Base-by-base conservation (phyloP, 2,113 vertebrate species). In the Apodemus sylvaticus region DNA sequence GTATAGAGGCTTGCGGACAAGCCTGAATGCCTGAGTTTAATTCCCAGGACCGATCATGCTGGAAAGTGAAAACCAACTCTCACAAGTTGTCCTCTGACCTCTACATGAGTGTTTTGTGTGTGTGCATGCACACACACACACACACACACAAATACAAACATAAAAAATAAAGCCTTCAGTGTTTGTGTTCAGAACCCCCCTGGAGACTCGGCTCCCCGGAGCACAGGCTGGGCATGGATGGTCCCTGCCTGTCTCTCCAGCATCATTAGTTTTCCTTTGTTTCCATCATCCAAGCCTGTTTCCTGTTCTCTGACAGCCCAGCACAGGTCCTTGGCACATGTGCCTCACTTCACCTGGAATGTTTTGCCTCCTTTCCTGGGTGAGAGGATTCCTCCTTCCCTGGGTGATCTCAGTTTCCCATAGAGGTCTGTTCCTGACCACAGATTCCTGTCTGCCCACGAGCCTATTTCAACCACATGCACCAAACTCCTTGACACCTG, bases 321-420 rank as follows among this genome's bases (percentile, higher is more conserved):
- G 8, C 11, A 48, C 0, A 9, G 39, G 34, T 3, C 62, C 68
- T 89, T 45, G 22, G 83, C 71, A 3, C 36, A 0, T 13, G 8
- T 48, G 74, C 7, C 4, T 26, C 9, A 19, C 42, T 87, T 87
- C 79, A 26, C 51, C 17, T 4, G 19, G 29, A 45, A 42, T 3
- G 12, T 13, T 62, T 48, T 36, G 3, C 13, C 22, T 36, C 36
- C 10, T 31, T 20, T 24, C 36, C 60, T 58, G 39, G 11, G 26
- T 29, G 39, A 34, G 22, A 0, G 0, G 36, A 17, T 14, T 89
- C 58, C 20, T 36, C 0, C 7, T 10, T 58, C n/a, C 39, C 83
- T 82, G 42, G 48, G 70, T 22, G 24, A 66, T 83, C 42, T 79
- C 70, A 31, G 60, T 36, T 93, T 68, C 60, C 55, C 55, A 45